Evolutionary conservation across 2,113 vertebrate species (phyloP).

Genomic region (Antidorcas marsupialis): DNA sequence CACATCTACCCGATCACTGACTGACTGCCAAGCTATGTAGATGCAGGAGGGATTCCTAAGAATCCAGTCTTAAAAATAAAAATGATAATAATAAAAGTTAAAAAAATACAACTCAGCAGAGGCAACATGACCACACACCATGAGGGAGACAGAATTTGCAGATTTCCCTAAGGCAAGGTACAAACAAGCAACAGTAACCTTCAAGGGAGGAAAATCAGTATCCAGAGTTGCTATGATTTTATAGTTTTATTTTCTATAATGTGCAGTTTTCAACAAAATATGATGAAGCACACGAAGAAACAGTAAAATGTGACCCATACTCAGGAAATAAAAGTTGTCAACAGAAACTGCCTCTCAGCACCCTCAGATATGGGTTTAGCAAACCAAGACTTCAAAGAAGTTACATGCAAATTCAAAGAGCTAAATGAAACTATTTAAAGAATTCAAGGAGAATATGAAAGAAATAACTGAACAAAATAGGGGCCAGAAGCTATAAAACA

Average conservation of each 20-base stretch:
- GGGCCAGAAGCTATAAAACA: neutral
- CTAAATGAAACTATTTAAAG: neutral
- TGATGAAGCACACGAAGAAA: neutral
- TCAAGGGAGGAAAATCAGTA: neutral
- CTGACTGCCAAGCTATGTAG: neutral
- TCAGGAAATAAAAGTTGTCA: neutral
- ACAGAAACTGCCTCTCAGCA: neutral
- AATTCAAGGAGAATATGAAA: neutral
- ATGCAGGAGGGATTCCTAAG: neutral
- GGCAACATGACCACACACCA: neutral
- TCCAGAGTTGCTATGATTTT: neutral
- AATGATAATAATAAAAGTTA: neutral
- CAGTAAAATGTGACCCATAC: neutral
- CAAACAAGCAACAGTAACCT: neutral
- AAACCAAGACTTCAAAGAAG: neutral
- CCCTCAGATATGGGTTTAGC: neutral
- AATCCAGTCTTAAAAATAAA: slow-evolving; percentile 3
- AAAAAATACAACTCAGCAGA: neutral
- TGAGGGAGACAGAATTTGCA: neutral
- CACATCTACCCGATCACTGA: neutral
- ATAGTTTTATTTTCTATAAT: neutral
- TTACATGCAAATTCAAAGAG: neutral
- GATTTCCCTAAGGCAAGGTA: neutral
- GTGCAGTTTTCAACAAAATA: neutral
- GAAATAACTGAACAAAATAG: neutral